These are phyloP conservation scores for Raja brachyura DNA, from an alignment of 2,113 vertebrate genomes.

Conservation along the genomic window DNA sequence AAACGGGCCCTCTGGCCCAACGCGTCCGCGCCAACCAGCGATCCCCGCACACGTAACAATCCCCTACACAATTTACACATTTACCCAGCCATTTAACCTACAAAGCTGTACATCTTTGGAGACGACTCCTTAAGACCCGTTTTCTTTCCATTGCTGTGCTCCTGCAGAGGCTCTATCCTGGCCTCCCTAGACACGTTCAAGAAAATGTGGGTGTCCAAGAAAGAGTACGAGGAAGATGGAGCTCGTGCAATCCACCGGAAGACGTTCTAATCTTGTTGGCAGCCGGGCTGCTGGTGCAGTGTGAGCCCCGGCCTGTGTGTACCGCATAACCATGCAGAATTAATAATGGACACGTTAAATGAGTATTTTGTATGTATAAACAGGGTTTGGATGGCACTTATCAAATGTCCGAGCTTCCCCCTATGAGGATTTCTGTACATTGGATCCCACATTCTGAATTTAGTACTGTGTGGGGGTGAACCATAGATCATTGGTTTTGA, in stretches of 20 bases:
- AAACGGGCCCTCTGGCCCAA: too few relatives aligned
- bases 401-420: background rate
- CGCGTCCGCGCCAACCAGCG: too few relatives aligned
- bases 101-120: too few relatives aligned
- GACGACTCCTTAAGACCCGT: background rate
- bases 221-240: constrained; percentile 82
- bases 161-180: constrained; percentile 75
- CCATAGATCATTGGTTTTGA: background rate
- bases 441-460: background rate
- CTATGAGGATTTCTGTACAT: background rate
- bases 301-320: background rate
- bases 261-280: constrained; percentile 61
- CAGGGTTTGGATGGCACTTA: background rate
- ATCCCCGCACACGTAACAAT: too few relatives aligned
- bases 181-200: constrained; percentile 85
- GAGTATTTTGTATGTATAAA: background rate
- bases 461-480: background rate
- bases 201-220: constrained; percentile 90
- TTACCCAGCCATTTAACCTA: too few relatives aligned
- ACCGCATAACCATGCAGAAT: constrained; percentile 22
- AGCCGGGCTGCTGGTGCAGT: background rate
- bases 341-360: constrained; percentile 5
- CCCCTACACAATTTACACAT: too few relatives aligned
- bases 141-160: background rate
- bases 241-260: constrained; percentile 81